Evolutionary conservation across 2,113 vertebrate species (phyloP), one percentile per base, ranked within the genome.

Genomic region (Vidua chalybeata): DNA sequence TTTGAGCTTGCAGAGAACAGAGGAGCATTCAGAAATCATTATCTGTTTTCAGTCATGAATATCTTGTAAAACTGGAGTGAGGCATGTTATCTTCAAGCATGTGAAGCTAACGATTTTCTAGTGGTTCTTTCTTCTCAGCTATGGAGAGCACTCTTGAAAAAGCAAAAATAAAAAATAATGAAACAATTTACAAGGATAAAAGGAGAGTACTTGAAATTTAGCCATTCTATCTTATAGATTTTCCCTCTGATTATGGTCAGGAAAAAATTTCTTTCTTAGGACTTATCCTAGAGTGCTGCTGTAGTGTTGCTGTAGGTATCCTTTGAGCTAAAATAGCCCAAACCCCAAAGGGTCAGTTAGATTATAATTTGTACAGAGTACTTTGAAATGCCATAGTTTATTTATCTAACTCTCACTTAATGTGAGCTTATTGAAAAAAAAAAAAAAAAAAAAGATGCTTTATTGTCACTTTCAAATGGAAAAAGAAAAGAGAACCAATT

Each of bases 1-100:
- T 93, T 52, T 77, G 69, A 48, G 17, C 51, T 91, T 80, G 66
- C 52, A 83, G 51, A 72, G 54, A 94, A 68, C 76, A 87, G 71
- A 92, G 63, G 68, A 93, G 31, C 73, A 61, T 88, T 94, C 69
- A 90, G 72, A 79, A 95, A 58, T 63, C 68, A 64, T 9, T 9
- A 64, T 93, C 52, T 94, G 62, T 35, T 84, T 96, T 94, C 54
- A 90, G 84, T 62, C 72, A 58, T 12, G 51, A 74, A 66, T 85
- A 59, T 84, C 90, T 93, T 91, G 23, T 92, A 93, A 96, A 97
- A 94, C 27, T 39, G 51, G n/a, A 46, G 17, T 64, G 55, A 73
- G 45, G 11, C 10, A 30, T 31, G 27, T 95, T 90, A 88, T 91
- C 55, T 64, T 73, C 10, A 49, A 68, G 35, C 71, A 78, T 0